Conservation (phyloP, 1,140 invertebrate species). For the Wiebesia pumilae region DNA sequence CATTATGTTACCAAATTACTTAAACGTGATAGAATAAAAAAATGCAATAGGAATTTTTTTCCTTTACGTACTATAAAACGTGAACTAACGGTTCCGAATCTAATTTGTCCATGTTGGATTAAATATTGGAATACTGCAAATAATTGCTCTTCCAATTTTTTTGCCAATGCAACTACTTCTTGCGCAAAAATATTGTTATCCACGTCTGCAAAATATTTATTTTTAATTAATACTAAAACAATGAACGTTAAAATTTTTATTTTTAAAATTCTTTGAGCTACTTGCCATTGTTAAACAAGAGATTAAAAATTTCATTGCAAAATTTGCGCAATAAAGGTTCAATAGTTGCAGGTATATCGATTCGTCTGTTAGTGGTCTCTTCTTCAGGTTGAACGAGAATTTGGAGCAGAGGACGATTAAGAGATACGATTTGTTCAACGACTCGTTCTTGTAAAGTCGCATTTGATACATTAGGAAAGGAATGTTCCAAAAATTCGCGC, state of each 20-base stretch:
- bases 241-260: not conserved
- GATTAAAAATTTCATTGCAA: constrained; percentile 46
- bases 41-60: not conserved
- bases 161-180: constrained; percentile 55
- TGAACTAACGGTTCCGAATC: constrained; percentile 57
- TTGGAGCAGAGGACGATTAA: constrained; percentile 56
- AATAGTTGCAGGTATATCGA: constrained; percentile 63
- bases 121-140: constrained; percentile 60
- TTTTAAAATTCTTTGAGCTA: not conserved
- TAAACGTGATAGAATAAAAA: too few species aligned
- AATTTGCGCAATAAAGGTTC: constrained; percentile 53
- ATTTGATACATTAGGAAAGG: constrained; percentile 57
- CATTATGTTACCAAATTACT: too few species aligned
- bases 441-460: constrained; percentile 56
- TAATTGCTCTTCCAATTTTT: constrained; percentile 58
- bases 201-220: constrained; percentile 54
- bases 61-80: constrained; percentile 59
- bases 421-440: constrained; percentile 59
- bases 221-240: constrained; percentile 17
- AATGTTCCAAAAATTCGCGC: constrained; percentile 58
- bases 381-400: constrained; percentile 50
- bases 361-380: constrained; percentile 40
- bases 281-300: constrained; percentile 58
- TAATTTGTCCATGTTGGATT: constrained; percentile 56
- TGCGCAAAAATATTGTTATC: constrained; percentile 59